Conservation (phyloP, 2,113 vertebrate species). For the Apodemus sylvaticus region DNA sequence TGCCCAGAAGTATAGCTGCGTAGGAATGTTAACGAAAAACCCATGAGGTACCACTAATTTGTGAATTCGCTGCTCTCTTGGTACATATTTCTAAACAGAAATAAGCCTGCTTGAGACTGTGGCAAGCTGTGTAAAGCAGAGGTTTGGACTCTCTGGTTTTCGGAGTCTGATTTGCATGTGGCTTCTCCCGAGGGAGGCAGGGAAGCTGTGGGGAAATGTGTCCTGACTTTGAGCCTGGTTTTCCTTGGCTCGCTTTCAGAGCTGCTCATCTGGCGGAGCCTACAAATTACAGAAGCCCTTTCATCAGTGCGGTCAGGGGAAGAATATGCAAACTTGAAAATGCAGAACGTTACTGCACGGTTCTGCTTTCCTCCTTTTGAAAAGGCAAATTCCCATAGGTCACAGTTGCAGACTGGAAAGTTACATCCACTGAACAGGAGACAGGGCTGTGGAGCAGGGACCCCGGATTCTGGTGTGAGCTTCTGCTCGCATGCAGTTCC, state of each 20-base stretch:
- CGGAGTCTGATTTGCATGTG: neutral
- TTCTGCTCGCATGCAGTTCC: neutral
- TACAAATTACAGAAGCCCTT: slow-evolving; percentile 21
- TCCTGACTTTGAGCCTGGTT: slow-evolving; percentile 62
- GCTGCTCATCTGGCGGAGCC: slow-evolving; percentile 54
- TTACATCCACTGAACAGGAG: neutral
- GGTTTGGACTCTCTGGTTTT: neutral
- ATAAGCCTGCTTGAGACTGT: neutral
- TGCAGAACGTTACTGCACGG: neutral
- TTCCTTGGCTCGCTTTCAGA: slow-evolving; percentile 57
- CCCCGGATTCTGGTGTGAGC: neutral
- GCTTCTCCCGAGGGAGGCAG: slow-evolving; percentile 9
- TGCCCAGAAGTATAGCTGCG: slow-evolving; percentile 31
- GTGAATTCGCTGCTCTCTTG: neutral
- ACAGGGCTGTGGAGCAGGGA: neutral
- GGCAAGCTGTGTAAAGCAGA: neutral
- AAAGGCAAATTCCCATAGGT: neutral
- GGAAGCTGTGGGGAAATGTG: slow-evolving; percentile 17
- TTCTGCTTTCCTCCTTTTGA: neutral
- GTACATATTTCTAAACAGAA: neutral
- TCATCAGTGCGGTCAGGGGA: neutral
- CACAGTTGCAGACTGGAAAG: neutral
- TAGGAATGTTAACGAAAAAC: slow-evolving; percentile 40
- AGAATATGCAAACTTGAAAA: neutral
- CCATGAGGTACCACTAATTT: neutral